These are phyloP conservation scores for Drosophila mulleri DNA, from an alignment of 2,888 invertebrate genomes.

Conservation along the genomic window DNA sequence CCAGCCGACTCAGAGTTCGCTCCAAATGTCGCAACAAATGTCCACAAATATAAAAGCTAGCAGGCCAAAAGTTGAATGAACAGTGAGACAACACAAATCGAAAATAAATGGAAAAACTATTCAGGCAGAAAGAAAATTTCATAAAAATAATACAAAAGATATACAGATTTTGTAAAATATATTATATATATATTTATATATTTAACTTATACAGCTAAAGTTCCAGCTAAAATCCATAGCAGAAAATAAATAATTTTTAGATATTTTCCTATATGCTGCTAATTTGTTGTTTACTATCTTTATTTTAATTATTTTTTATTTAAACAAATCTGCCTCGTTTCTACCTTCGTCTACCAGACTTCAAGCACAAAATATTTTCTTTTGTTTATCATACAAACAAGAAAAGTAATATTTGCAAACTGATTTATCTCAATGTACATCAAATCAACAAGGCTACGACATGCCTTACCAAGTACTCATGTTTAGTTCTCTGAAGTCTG, in stretches of 20 bases:
- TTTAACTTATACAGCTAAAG: too few species aligned
- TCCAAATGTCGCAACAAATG: slow-evolving; percentile 27
- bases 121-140: not conserved
- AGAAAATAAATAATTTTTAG: not conserved
- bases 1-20: slow-evolving; percentile 26
- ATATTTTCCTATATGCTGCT: too few species aligned
- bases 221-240: not conserved
- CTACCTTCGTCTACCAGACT: not conserved
- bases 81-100: slow-evolving; percentile 2
- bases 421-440: not conserved
- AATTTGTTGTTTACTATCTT: too few species aligned
- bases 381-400: not conserved
- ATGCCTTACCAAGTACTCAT: not conserved
- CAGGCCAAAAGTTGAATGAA: slow-evolving; percentile 17
- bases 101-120: not conserved
- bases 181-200: too few species aligned
- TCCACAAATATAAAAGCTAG: slow-evolving; percentile 24
- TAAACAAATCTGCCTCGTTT: too few species aligned
- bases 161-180: too few species aligned
- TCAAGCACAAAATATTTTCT: not conserved
- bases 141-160: not conserved
- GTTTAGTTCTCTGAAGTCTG: not conserved
- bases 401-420: not conserved
- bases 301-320: too few species aligned
- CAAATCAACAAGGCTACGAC: not conserved